Evolutionary conservation across 2,113 vertebrate species (phyloP), one percentile per base, ranked within the genome.

Genomic region (Tapirus terrestris): DNA sequence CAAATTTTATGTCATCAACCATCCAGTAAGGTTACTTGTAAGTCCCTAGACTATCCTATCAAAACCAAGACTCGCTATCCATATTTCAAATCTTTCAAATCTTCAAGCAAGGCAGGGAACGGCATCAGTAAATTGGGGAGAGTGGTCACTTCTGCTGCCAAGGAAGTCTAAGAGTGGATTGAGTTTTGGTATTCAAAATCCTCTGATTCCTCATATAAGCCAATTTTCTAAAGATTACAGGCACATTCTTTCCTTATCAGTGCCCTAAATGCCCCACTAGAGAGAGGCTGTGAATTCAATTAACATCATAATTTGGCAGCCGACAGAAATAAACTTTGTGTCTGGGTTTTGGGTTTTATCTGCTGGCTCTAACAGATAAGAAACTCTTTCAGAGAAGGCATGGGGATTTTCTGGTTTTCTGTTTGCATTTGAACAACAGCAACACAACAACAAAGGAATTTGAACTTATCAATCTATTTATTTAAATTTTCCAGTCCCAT

Each of bases 141-240:
- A 63, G 11, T 60, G 17, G 2, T 29, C 20, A 61, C 3, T 58
- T 67, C 60, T 76, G 5, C 1, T 20, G 63, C 8, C 56, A 63
- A 73, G 70, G 21, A 51, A 60, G 60, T 70, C 10, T 82, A 56
- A 85, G 29, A 80, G 16, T 91, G 17, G 9, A 67, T 45, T 61
- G 18, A 36, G 7, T 73, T 91, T 89, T 53, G 9, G 5, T 85
- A 65, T 67, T 79, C 23, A 53, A 12, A 67, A 23, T 60, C 53
- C 16, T 73, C 31, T 88, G 43, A 88, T 48, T 58, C 5, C 60
- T 45, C 51, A 53, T 65, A 43, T 56, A 83, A 89, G 1, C 4
- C 85, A 91, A 45, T 89, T 89, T 72, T 7, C 58, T 79, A 79
- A 90, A 96, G 13, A 84, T 36, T 56, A 93, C 20, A 65, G 43